A percentile compares a stretch with the other conserved stretches of the same genome.
Evolutionary conservation across 2,888 invertebrate genomes (phyloP).

Genomic region (Bhutanitis thaidina): DNA sequence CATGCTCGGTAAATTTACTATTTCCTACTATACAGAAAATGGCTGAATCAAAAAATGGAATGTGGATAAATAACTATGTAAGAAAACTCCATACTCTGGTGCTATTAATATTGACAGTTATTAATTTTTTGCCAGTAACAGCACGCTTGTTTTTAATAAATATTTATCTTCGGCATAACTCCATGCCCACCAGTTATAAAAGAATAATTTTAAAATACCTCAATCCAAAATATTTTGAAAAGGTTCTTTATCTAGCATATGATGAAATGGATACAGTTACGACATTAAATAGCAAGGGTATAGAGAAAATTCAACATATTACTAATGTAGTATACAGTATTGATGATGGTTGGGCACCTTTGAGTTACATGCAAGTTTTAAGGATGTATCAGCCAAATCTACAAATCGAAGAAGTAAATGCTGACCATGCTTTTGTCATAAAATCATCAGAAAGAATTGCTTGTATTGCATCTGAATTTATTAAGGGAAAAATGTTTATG

Average conservation of each 20-base stretch:
- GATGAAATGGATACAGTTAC: slow-evolving; percentile 90
- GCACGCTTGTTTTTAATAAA: slow-evolving; percentile 73
- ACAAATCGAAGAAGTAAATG: slow-evolving; percentile 45
- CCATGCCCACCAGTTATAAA: slow-evolving; percentile 71
- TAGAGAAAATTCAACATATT: slow-evolving; percentile 81
- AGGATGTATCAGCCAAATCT: slow-evolving; percentile 48
- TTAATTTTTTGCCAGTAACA: slow-evolving; percentile 72
- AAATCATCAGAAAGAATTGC: slow-evolving; percentile 81
- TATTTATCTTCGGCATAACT: slow-evolving; percentile 74
- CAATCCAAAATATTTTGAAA: slow-evolving; percentile 79
- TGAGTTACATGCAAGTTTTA: slow-evolving; percentile 84
- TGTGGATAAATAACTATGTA: slow-evolving; percentile 81
- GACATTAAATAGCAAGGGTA: slow-evolving; percentile 81
- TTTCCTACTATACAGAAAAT: slow-evolving; percentile 94
- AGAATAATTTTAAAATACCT: slow-evolving; percentile 78
- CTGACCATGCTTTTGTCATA: slow-evolving; percentile 90
- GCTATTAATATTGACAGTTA: slow-evolving; percentile 61
- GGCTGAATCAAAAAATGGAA: slow-evolving; percentile 87
- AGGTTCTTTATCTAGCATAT: slow-evolving; percentile 85
- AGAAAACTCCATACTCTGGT: slow-evolving; percentile 49
- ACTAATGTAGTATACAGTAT: slow-evolving; percentile 86
- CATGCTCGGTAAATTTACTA: slow-evolving; percentile 85
- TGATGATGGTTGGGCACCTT: slow-evolving; percentile 91
- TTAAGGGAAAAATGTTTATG: slow-evolving; percentile 32
- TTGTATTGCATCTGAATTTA: slow-evolving; percentile 48